These are phyloP conservation scores for Lamproptera curius DNA, from an alignment of 2,888 invertebrate species.

Conservation along the genomic window DNA sequence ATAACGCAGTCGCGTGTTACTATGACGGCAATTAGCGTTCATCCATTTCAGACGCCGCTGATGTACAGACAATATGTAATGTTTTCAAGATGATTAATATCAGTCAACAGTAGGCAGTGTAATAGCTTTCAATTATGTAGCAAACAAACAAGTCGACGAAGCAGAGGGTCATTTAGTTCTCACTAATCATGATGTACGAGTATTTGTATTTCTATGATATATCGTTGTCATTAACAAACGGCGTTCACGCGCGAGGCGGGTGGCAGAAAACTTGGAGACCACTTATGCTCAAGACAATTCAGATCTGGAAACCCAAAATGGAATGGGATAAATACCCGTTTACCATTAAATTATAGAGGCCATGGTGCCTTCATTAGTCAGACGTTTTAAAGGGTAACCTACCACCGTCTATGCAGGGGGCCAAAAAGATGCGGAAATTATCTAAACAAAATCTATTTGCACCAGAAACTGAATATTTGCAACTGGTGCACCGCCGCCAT, in stretches of 20 bases:
- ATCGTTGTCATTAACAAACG: slow-evolving; percentile 25
- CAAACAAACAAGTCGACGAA: slow-evolving; percentile 32
- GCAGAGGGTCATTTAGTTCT: slow-evolving; percentile 27
- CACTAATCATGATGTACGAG: slow-evolving; percentile 39
- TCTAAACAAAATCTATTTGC: background rate
- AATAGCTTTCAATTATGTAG: slow-evolving; percentile 27
- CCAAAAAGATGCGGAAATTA: background rate
- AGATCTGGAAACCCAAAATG: background rate
- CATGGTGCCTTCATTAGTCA: too few species aligned
- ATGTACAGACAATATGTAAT: slow-evolving; percentile 14
- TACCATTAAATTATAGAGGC: too few species aligned
- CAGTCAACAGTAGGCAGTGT: slow-evolving; percentile 20
- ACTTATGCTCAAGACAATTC: background rate
- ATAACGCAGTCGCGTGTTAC: too few species aligned
- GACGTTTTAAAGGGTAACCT: too few species aligned
- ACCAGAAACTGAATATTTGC: too few species aligned
- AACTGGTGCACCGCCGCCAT: too few species aligned
- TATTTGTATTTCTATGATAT: slow-evolving; percentile 45
- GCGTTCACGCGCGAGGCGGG: slow-evolving; percentile 1
- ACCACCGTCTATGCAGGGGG: background rate
- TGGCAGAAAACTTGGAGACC: background rate
- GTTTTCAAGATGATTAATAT: slow-evolving; percentile 17
- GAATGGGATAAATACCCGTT: too few species aligned
- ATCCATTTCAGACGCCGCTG: slow-evolving; percentile 1
- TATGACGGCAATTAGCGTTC: too few species aligned